Evolutionary conservation across 2,797 vertebrate species (phyloP).

Genomic region (Trachops cirrhosus): DNA sequence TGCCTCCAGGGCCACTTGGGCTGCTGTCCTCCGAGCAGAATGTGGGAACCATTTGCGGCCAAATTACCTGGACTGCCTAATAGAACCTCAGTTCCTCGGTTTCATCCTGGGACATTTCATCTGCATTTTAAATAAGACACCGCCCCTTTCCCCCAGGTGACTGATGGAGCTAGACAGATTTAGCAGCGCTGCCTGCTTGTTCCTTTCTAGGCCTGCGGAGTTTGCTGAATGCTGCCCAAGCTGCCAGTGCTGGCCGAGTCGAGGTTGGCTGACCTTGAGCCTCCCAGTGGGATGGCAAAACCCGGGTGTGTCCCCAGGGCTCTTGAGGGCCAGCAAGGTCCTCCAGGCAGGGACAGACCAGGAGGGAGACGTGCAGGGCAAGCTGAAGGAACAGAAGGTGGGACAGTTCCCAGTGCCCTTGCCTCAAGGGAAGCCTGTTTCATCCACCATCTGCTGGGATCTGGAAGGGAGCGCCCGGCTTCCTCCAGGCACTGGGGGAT

Average conservation of each 20-base stretch:
- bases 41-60: neutral
- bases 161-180: neutral
- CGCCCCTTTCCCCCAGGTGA: neutral
- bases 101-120: neutral
- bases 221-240: neutral
- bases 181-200: neutral
- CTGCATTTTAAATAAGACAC: neutral
- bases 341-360: neutral
- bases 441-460: constrained; percentile 68
- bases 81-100: neutral
- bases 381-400: constrained; percentile 69
- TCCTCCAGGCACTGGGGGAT: constrained; percentile 76
- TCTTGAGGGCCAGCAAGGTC: neutral
- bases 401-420: constrained; percentile 66
- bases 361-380: constrained; percentile 32
- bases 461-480: constrained; percentile 33
- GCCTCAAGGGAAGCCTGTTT: constrained; percentile 66
- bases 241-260: neutral
- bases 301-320: neutral
- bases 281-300: neutral
- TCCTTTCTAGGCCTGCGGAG: neutral
- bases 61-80: neutral
- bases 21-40: neutral
- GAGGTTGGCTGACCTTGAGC: constrained; percentile 64
- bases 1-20: neutral